Base-by-base conservation (phyloP, 2,888 invertebrate species). In the Temnothorax unifasciatus region DNA sequence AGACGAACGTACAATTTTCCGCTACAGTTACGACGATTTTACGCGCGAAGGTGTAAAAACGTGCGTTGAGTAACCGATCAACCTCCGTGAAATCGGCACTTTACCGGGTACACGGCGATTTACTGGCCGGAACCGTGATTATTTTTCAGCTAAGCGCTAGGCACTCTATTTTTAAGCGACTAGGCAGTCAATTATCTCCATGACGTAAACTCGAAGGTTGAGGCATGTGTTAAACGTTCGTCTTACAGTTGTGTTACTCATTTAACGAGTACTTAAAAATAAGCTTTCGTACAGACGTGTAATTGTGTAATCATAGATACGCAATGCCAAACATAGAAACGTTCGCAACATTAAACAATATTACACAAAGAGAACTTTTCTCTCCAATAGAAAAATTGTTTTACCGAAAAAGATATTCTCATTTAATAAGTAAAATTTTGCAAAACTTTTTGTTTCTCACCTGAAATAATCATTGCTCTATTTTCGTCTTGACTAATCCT, bases 31-130 rank as follows among this genome's bases (percentile, higher is more conserved):
- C 50, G 11, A n/a, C 11, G n/a, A 2, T 82, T 74, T 74, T 29
- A 68, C 5, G 8, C 41, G 69, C 41, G 59, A 61, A 71, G n/a
- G 44, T 63, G 59, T 52, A 68, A 74, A 66, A 63, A 13, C 50
- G 18, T 18, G 21, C 73, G 54, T 87, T 83, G 74, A 52, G 85
- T 57, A 77, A 87, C n/a, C 50, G 74, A 81, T 76, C 84, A 68
- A n/a, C 25, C n/a, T 50, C 82, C 75, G 68, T 84, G 81, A 87
- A 88, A 88, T 59, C 41, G 52, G n/a, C 66, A 74, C 9, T 87
- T 79, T 71, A 50, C 64, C 29, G 50, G 4, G 71, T 47, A 76
- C 52, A 71, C 0, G 38, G 21, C 15, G 44, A 34, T 68, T 85
- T 64, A 69, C 63, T 63, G 38, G 29, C 13, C 77, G 44, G 61